Evolutionary conservation across 2,888 invertebrate species (phyloP), one percentile per base, ranked within the genome.

Genomic region (Scrobipalpa atriplicella): DNA sequence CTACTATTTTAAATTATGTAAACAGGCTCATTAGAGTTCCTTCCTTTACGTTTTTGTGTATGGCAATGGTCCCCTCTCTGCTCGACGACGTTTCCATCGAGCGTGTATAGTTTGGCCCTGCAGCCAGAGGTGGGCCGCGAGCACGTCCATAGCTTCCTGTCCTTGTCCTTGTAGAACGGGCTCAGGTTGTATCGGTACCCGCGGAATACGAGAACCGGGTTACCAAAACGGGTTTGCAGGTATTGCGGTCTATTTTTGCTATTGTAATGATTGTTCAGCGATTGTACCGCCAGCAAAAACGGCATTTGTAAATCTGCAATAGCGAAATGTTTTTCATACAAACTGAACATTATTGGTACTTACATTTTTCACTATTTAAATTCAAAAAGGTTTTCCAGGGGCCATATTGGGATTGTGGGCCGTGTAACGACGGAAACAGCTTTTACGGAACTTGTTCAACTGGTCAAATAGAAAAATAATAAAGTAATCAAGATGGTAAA

Each of bases 31-130:
- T 47, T 47, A 13, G 19, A 21, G 13, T 56, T 56, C 21, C 54
- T 13, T 11, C 13, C 29, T 21, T 21, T 21, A 13, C 54, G 43
- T 47, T 29, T 2, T 1, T n/a, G n/a, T 9, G 29, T 10, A 56
- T 64, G 64, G n/a, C 56, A 56, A 21, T 64, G 64, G 19, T 39
- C 19, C 2, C 64, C 64, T n/a, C 18, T 64, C 13, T 56, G 29
- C 29, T 64, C 64, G 0, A 64, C 29, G 0, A 64, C n/a, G 58
- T 69, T 66, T 52, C 74, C 64, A 0, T 74, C 69, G 21, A 71
- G 16, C 5, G 80, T 78, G 29, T 71, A 72, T 9, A 79, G 21
- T 1, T 73, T 69, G 1, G 76, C 75, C 1, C 71, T 67, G 66
- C 78, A 78, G 6, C 77, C 75, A 3, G 66, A 47, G 0, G 68